These are phyloP conservation scores for Leptodactylus fallax DNA, from an alignment of 2,797 vertebrate species.

Conservation along the genomic window DNA sequence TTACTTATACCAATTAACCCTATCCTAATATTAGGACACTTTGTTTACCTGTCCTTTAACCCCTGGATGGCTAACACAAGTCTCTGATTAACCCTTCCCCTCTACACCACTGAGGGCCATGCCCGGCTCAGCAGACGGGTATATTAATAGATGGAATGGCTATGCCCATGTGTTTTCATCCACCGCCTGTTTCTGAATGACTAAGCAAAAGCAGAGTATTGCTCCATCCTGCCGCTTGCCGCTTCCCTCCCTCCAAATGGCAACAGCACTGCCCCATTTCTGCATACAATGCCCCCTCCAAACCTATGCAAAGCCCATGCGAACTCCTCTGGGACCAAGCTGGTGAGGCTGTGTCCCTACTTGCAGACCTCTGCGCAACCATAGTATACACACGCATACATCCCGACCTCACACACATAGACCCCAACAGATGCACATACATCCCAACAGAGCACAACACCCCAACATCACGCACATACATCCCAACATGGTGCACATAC, in stretches of 20 bases:
- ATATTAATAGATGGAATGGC: neutral
- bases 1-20: constrained; percentile 13
- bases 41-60: too few species aligned
- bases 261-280: too few species aligned
- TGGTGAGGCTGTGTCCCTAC: neutral
- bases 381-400: neutral
- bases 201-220: constrained; percentile 47
- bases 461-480: neutral
- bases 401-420: neutral
- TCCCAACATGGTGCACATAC: neutral
- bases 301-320: neutral
- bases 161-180: constrained; percentile 3
- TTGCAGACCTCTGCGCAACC: neutral
- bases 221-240: neutral
- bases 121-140: neutral
- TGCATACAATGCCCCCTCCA: neutral
- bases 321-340: too few species aligned
- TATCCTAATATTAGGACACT: too few species aligned
- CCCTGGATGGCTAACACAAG: neutral
- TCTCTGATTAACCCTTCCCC: neutral
- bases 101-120: neutral
- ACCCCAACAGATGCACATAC: too few species aligned
- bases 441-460: too few species aligned
- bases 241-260: neutral
- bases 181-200: constrained; percentile 19